These are phyloP conservation scores for Mythimna lalbum DNA, from an alignment of 2,888 invertebrate species.

Conservation along the genomic window DNA sequence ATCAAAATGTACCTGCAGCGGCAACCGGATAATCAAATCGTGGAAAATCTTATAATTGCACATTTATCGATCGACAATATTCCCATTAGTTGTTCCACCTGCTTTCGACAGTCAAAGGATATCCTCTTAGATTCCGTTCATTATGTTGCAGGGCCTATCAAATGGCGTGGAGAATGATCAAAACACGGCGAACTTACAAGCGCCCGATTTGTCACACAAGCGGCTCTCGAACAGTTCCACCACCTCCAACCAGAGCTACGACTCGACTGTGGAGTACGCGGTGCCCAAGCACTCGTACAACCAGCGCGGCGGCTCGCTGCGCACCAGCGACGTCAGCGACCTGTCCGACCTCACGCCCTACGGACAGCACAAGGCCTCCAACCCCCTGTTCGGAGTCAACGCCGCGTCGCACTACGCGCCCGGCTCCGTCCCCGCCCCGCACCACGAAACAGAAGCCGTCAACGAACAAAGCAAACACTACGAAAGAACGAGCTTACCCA, in stretches of 20 bases:
- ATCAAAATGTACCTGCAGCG: background rate
- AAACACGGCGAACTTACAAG: conserved; percentile 82
- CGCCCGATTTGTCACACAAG: conserved; percentile 82
- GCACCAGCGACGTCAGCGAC: conserved; percentile 77
- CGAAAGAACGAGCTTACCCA: conserved; percentile 80
- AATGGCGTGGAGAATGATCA: conserved; percentile 88
- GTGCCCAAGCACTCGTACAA: conserved; percentile 83
- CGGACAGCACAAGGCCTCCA: conserved; percentile 81
- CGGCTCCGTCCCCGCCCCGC: conserved; percentile 68
- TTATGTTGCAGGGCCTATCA: conserved; percentile 84
- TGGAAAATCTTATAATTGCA: conserved; percentile 36
- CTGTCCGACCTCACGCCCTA: conserved; percentile 71
- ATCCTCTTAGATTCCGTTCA: conserved; percentile 47
- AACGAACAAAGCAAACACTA: conserved; percentile 77
- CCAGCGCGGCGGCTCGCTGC: conserved; percentile 72
- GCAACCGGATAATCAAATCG: conserved; percentile 17
- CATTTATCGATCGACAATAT: conserved; percentile 36
- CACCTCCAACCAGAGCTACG: conserved; percentile 87
- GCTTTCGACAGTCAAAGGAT: conserved; percentile 35
- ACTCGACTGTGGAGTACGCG: conserved; percentile 85
- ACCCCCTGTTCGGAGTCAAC: conserved; percentile 88
- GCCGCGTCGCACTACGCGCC: conserved; percentile 88
- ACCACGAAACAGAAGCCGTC: conserved; percentile 63
- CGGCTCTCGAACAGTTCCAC: conserved; percentile 86
- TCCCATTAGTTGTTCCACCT: conserved; percentile 27